Conservation (phyloP, 2,888 invertebrate genomes). For the Lasiommata megera region DNA sequence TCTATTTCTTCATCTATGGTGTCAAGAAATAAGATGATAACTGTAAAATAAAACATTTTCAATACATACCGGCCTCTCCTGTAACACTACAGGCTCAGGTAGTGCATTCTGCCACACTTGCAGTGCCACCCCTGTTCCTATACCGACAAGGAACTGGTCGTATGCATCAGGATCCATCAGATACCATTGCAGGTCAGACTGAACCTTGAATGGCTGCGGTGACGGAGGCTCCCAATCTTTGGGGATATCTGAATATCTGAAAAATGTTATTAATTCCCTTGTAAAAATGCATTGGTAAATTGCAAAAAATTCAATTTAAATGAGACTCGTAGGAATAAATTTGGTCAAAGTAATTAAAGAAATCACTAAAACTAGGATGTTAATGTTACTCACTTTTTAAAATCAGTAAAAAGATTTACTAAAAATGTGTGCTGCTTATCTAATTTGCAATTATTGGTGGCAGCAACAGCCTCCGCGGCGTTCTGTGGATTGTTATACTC, state of each 20-base stretch:
- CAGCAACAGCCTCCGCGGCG: slow-evolving; percentile 94
- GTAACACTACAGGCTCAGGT: slow-evolving; percentile 91
- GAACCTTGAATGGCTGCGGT: slow-evolving; percentile 93
- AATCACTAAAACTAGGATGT: no score
- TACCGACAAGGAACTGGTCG: slow-evolving; percentile 96
- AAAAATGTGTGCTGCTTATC: slow-evolving; percentile 97
- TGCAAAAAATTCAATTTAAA: no score
- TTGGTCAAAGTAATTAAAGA: no score
- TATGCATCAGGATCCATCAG: slow-evolving; percentile 96
- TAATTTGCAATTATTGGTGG: slow-evolving; percentile 94
- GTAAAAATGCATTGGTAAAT: no score
- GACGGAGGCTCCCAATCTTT: slow-evolving; percentile 96
- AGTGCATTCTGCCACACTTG: slow-evolving; percentile 94
- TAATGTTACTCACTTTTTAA: slow-evolving; percentile 93
- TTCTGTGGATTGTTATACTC: slow-evolving; percentile 92
- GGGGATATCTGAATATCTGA: slow-evolving; percentile 91
- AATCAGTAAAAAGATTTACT: slow-evolving; percentile 97
- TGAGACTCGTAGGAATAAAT: no score
- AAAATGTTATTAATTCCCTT: background rate
- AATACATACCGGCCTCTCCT: slow-evolving; percentile 87
- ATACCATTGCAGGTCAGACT: slow-evolving; percentile 96
- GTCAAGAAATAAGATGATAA: background rate
- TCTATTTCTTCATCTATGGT: no score
- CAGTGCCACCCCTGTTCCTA: slow-evolving; percentile 90
- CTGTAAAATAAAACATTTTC: background rate